Evolutionary conservation across 2,888 invertebrate species (phyloP), one percentile per base, ranked within the genome.

Genomic region (Epirrhoe alternata): DNA sequence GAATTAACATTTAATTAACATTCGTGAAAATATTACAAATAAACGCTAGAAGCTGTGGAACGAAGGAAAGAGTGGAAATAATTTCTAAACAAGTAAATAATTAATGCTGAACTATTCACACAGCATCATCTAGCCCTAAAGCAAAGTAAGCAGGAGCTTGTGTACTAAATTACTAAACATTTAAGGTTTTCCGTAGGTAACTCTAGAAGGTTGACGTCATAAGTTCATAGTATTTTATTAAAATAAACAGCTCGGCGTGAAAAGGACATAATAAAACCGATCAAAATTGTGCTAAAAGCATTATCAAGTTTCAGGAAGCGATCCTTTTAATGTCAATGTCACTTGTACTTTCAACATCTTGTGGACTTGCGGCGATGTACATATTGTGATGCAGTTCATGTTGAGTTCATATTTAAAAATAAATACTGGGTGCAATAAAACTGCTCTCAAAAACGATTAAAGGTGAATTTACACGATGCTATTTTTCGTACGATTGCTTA

Each of bases 261-360:
- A 73, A 75, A 64, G 61, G 16, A 49, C 53, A 42, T 51, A 54
- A 68, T 67, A 77, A 74, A 74, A 69, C 63, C 53, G 53, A 47
- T 31, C 55, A n/a, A 55, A 73, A 71, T 72, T 72, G 67, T 52
- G 67, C 63, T 63, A 73, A 74, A 71, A 71, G 68, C 74, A 73
- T 57, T 83, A 86, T 83, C 76, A 66, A 62, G 75, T 84, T 78
- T 56, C 85, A 81, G 88, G 88, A 90, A 86, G 82, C 76, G 76
- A 86, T 85, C 82, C 88, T 89, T 90, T 91, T 90, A 90, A 88
- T 83, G 90, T 89, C 90, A 86, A 79, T 80, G 82, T 72, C 71
- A 72, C 55, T 65, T 56, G 51, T 16, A 59, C 68, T 57, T 66
- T 64, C 49, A 64, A 59, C 49, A 45, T 58, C 57, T 58, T 42